Evolutionary conservation across 2,797 vertebrate genomes (phyloP).

Genomic region (Sebastes itinus): DNA sequence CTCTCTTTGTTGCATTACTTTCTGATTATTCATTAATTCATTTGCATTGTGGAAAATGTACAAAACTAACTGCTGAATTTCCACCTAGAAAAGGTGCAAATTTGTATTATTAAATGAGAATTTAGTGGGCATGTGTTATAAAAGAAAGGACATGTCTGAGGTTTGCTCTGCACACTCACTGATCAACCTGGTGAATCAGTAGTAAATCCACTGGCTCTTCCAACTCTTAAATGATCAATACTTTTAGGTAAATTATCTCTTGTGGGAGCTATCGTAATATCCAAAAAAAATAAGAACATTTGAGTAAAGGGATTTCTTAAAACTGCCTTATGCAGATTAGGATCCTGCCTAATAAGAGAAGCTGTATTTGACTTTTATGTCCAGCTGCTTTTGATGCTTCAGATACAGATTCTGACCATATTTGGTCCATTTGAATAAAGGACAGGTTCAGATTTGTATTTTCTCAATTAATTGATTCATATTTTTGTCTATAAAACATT

Average conservation of each 20-base stretch:
- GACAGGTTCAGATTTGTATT: neutral
- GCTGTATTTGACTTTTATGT: neutral
- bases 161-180: neutral
- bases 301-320: neutral
- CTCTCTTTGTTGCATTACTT: neutral
- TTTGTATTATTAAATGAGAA: neutral
- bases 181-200: neutral
- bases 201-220: neutral
- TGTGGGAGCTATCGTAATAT: too few species aligned
- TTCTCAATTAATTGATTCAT: neutral
- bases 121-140: neutral
- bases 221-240: neutral
- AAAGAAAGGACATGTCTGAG: neutral
- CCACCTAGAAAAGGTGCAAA: neutral
- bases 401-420: neutral
- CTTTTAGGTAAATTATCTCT: neutral
- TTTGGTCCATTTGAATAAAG: neutral
- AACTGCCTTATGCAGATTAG: neutral
- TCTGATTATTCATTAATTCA: neutral
- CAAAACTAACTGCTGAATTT: neutral
- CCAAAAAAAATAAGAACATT: neutral
- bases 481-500: neutral
- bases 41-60: neutral
- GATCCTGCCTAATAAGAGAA: neutral
- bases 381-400: neutral